Evolutionary conservation across 2,113 vertebrate genomes (phyloP).

Genomic region (Panthera tigris): DNA sequence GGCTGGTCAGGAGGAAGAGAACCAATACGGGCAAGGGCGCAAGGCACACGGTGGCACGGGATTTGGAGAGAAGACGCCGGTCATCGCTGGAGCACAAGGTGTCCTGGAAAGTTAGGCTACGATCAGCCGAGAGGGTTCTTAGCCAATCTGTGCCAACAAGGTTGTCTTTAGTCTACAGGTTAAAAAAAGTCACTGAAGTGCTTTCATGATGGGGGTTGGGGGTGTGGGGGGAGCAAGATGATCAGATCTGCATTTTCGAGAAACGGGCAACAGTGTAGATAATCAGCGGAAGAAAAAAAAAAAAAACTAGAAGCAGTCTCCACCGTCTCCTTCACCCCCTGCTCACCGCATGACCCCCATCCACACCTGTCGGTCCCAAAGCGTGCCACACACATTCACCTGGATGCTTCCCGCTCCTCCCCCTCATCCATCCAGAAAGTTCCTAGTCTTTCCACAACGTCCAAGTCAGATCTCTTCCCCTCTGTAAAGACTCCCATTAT

Average conservation of each 20-base stretch:
- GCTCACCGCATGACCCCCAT: background rate
- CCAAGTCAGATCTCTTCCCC: background rate
- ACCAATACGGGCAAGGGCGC: rapidly evolving
- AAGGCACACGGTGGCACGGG: background rate
- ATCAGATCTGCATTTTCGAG: background rate
- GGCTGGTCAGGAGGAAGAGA: background rate
- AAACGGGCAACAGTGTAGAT: background rate
- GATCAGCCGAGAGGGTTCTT: background rate
- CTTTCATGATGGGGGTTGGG: background rate
- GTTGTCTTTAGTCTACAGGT: background rate
- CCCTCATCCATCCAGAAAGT: background rate
- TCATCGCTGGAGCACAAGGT: background rate
- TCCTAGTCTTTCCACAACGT: background rate
- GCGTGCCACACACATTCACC: rapidly evolving
- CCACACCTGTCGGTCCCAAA: background rate
- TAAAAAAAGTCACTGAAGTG: background rate
- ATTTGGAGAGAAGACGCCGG: background rate
- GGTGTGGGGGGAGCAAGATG: no score
- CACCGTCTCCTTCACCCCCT: background rate
- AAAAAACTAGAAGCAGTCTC: background rate
- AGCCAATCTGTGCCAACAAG: background rate
- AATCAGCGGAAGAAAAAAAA: background rate
- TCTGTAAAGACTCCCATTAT: background rate
- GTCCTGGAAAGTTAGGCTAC: background rate
- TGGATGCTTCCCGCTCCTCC: background rate